A percentile compares a stretch with the other conserved stretches of the same genome.
Conservation (phyloP, 1,140 invertebrate species). For the Dolichoris vasculosae region DNA sequence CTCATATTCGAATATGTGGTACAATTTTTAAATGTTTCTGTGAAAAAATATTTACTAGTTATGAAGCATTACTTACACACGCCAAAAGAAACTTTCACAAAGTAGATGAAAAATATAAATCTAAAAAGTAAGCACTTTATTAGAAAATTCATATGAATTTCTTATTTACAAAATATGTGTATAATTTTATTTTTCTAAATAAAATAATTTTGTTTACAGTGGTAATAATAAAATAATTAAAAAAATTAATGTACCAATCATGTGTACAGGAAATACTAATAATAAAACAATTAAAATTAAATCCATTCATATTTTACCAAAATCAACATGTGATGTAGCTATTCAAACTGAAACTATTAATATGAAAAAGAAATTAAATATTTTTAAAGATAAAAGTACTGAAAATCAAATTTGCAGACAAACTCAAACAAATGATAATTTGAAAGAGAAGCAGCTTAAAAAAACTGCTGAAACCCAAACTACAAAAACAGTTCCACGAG, state of each 20-base stretch:
- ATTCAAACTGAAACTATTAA: constrained; percentile 71
- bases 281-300: neutral
- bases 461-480: constrained; percentile 74
- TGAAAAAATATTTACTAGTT: constrained; percentile 72
- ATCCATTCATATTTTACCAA: constrained; percentile 62
- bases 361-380: constrained; percentile 57
- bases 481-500: constrained; percentile 50
- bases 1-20: constrained; percentile 75
- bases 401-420: constrained; percentile 70
- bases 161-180: neutral
- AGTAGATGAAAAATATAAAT: constrained; percentile 69
- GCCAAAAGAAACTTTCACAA: constrained; percentile 75
- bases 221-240: constrained; percentile 5
- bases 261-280: constrained; percentile 3
- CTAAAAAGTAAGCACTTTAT: constrained; percentile 59
- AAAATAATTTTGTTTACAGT: constrained; percentile 25
- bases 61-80: constrained; percentile 78
- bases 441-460: constrained; percentile 62
- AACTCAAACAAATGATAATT: constrained; percentile 71
- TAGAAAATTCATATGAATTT: neutral
- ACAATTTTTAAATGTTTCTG: constrained; percentile 76
- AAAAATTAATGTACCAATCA: neutral
- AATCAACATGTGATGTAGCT: constrained; percentile 62
- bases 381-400: constrained; percentile 58
- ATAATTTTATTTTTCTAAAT: neutral